These are phyloP conservation scores for Timandra comae DNA, from an alignment of 2,888 invertebrate species.

Conservation along the genomic window DNA sequence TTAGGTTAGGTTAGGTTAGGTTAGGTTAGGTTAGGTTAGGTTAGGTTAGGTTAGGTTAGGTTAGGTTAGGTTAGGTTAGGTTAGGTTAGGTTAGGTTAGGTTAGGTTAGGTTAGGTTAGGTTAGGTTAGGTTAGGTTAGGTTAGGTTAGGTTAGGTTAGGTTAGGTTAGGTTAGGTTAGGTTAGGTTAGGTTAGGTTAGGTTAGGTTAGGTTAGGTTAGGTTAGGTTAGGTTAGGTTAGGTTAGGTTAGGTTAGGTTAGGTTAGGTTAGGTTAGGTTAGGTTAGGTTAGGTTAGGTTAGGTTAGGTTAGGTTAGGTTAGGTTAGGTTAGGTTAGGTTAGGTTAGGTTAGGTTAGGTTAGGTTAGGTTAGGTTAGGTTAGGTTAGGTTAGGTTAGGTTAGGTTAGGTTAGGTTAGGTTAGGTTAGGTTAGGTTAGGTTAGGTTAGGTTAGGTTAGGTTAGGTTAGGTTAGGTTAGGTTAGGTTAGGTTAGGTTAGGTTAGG, in stretches of 20 bases:
- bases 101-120: conserved; percentile 8
- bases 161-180: conserved; percentile 10
- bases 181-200: conserved; percentile 13
- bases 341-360: conserved; percentile 11
- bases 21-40: conserved; percentile 6
- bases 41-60: conserved; percentile 17
- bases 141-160: conserved; percentile 9
- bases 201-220: conserved; percentile 12
- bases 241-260: conserved; percentile 12
- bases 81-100: conserved; percentile 17
- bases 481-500: conserved; percentile 11
- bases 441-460: conserved; percentile 12
- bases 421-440: conserved; percentile 15
- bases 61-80: conserved; percentile 10
- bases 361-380: conserved; percentile 16
- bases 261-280: conserved; percentile 1
- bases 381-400: conserved; percentile 16
- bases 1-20: conserved; percentile 2
- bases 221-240: conserved; percentile 13
- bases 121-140: conserved; percentile 3
- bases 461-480: conserved; percentile 11
- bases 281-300: conserved; percentile 2
- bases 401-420: conserved; percentile 16
- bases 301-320: too few relatives aligned
- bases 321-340: conserved; percentile 6